Evolutionary conservation across 2,888 invertebrate genomes (phyloP).

Genomic region (Lagria hirta): DNA sequence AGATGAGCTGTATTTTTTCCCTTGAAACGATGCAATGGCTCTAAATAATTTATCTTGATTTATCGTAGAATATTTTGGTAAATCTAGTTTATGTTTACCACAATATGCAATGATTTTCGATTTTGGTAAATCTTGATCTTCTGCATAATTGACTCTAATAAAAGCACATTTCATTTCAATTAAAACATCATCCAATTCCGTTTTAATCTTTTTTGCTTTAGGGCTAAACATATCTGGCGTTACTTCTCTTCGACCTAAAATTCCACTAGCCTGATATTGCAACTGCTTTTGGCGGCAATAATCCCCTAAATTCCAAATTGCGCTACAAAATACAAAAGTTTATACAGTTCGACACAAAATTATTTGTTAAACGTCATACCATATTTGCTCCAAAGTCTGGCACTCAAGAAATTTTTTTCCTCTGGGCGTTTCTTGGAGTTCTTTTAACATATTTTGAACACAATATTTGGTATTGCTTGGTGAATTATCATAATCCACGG

Average conservation of each 20-base stretch:
- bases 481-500: conserved; percentile 88
- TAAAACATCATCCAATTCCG: conserved; percentile 53
- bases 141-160: conserved; percentile 63
- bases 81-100: conserved; percentile 61
- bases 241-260: conserved; percentile 71
- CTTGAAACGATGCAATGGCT: conserved; percentile 72
- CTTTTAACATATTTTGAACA: conserved; percentile 90
- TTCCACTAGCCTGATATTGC: conserved; percentile 68
- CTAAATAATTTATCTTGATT: conserved; percentile 81
- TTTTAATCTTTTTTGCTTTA: conserved; percentile 57
- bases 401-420: conserved; percentile 82
- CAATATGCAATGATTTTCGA: conserved; percentile 75
- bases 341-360: conserved; percentile 4
- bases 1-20: conserved; percentile 76
- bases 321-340: conserved; percentile 57
- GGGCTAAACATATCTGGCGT: conserved; percentile 59
- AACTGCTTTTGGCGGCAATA: conserved; percentile 72
- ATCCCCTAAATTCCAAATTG: conserved; percentile 77
- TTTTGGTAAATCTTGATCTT: conserved; percentile 77
- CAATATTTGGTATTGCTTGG: conserved; percentile 94
- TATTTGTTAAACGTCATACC: conserved; percentile 58
- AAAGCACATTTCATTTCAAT: conserved; percentile 62
- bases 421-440: conserved; percentile 81
- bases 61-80: conserved; percentile 71
- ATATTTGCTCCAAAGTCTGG: conserved; percentile 86